A percentile compares a stretch with the other conserved stretches of the same genome.
Conservation (phyloP, 2,888 invertebrate genomes). For the Drosophila kokeensis region DNA sequence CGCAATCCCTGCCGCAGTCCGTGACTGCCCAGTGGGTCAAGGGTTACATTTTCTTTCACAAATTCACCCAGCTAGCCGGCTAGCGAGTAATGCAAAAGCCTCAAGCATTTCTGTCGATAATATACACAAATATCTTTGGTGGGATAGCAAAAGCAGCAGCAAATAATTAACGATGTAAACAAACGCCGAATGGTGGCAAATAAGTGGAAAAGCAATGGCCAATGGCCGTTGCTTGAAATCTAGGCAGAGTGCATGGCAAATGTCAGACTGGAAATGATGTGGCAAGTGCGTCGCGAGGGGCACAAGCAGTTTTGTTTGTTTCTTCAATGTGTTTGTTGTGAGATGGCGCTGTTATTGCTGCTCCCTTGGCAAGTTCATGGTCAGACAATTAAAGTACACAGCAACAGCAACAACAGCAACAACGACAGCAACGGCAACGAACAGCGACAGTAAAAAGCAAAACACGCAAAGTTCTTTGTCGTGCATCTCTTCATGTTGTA, state of each 20-base stretch:
- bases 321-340: conserved; percentile 4
- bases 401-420: conserved; percentile 10
- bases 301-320: neutral
- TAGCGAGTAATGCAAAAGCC: conserved; percentile 35
- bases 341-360: conserved; percentile 8
- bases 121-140: conserved; percentile 47
- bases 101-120: conserved; percentile 42
- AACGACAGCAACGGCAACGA: conserved; percentile 5
- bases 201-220: conserved; percentile 16
- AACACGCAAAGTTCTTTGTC: conserved; percentile 36
- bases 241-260: conserved; percentile 39
- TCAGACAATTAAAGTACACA: conserved; percentile 37
- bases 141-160: conserved; percentile 10
- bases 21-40: conserved; percentile 45
- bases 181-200: conserved; percentile 37
- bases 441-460: conserved; percentile 18
- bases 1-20: conserved; percentile 4
- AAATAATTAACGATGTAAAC: conserved; percentile 64
- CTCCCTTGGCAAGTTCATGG: conserved; percentile 60
- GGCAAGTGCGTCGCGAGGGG: conserved; percentile 10
- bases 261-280: conserved; percentile 18
- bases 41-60: conserved; percentile 34
- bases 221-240: conserved; percentile 16
- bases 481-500: conserved; percentile 51
- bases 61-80: neutral